A percentile compares a stretch with the other conserved stretches of the same genome.
Conservation (phyloP, 2,113 vertebrate species). For the human region DNA sequence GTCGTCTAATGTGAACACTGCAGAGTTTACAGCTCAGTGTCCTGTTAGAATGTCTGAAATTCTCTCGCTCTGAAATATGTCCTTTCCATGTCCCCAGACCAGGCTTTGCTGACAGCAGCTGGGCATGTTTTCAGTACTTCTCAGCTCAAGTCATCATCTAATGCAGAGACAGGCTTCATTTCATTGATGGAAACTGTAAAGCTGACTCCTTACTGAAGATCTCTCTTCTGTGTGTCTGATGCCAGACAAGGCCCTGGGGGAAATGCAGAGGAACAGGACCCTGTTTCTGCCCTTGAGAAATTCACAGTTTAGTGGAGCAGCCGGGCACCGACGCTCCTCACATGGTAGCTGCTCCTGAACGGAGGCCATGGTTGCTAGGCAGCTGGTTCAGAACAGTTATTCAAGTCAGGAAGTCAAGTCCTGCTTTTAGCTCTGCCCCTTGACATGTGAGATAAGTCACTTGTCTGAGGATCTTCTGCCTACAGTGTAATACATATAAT, state of each 20-base stretch:
- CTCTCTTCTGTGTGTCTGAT: neutral
- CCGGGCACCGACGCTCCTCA: neutral
- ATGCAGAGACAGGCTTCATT: neutral
- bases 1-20: neutral
- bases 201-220: neutral
- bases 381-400: conserved; percentile 41
- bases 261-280: neutral
- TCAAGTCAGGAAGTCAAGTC: conserved; percentile 54
- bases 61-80: neutral
- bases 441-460: conserved; percentile 65
- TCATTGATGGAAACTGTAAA: neutral
- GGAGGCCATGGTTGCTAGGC: conserved; percentile 38
- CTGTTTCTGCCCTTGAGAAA: conserved; percentile 24
- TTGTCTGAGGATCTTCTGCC: conserved; percentile 60
- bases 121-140: neutral
- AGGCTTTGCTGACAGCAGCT: neutral
- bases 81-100: neutral
- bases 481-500: conserved; percentile 61
- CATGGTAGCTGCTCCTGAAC: neutral
- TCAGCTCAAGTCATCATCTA: neutral
- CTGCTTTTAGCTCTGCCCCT: conserved; percentile 67
- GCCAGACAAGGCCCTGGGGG: rapidly evolving
- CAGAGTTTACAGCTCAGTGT: neutral
- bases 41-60: conserved; percentile 3
- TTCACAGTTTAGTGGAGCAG: neutral